phyloP scores from a whole-genome alignment of 2,113 vertebrate genomes.

The Tetrax tetrax region DNA sequence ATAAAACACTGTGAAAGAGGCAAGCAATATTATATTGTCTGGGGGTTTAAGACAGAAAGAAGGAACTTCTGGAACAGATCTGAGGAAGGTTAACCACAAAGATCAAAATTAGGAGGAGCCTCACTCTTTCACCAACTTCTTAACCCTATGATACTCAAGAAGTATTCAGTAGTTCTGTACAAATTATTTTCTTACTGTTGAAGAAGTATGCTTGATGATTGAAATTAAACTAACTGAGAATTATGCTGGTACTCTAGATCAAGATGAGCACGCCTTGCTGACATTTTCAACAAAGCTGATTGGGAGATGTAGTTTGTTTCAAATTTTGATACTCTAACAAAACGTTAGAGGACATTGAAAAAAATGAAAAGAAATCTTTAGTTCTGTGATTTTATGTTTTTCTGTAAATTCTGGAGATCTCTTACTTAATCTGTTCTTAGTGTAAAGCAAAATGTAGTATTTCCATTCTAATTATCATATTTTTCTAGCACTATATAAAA shows the following conservation, averaged over 20 bases:
- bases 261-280: neutral
- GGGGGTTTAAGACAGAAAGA: neutral
- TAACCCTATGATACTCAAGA: neutral
- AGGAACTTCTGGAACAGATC: neutral
- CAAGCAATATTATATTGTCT: neutral
- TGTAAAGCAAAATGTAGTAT: neutral
- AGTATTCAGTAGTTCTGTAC: neutral
- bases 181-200: neutral
- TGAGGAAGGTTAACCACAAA: neutral
- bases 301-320: neutral
- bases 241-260: neutral
- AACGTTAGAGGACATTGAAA: neutral
- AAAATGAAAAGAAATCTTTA: neutral
- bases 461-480: neutral
- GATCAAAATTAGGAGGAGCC: neutral
- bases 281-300: neutral
- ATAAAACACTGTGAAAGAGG: neutral
- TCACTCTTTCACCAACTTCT: neutral
- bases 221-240: neutral
- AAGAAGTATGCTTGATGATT: neutral
- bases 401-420: neutral
- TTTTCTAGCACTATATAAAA: neutral
- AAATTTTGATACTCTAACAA: neutral
- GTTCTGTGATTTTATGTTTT: neutral
- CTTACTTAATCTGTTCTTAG: neutral